Percentiles rank a stretch among this genome's conserved stretches.
These are phyloP conservation scores for Nycticorax nycticorax DNA, from an alignment of 2,113 vertebrate genomes.

Conservation along the genomic window DNA sequence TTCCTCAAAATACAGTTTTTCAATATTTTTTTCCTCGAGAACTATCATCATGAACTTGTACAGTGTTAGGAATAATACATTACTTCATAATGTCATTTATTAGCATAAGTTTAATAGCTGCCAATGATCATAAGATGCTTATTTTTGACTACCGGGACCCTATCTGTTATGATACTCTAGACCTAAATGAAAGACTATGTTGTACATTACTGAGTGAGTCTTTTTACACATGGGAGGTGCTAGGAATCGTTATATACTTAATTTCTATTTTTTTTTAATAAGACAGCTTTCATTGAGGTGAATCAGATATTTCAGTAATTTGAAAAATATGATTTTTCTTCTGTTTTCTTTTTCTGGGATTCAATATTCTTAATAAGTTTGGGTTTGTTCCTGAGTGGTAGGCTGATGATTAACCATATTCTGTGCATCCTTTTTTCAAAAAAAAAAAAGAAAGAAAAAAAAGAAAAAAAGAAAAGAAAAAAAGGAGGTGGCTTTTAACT, in stretches of 20 bases:
- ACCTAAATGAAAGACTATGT: slow-evolving; percentile 32
- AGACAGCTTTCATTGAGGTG: not conserved
- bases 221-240: not conserved
- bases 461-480: too few species aligned
- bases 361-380: not conserved
- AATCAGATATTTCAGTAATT: not conserved
- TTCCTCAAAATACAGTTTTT: not conserved
- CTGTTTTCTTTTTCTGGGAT: not conserved
- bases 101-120: slow-evolving; percentile 29
- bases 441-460: not conserved
- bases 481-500: not conserved
- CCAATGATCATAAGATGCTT: not conserved
- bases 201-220: not conserved
- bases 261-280: not conserved
- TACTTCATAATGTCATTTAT: slow-evolving; percentile 3
- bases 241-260: slow-evolving; percentile 16
- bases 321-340: not conserved
- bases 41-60: not conserved
- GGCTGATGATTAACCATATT: not conserved
- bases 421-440: not conserved
- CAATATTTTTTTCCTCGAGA: not conserved
- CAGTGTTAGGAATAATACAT: not conserved
- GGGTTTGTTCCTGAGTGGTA: not conserved
- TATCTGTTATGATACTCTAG: not conserved
- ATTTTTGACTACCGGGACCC: not conserved